phyloP scores from a whole-genome alignment of 2,888 invertebrate species.

The Sphinx pinastri region DNA sequence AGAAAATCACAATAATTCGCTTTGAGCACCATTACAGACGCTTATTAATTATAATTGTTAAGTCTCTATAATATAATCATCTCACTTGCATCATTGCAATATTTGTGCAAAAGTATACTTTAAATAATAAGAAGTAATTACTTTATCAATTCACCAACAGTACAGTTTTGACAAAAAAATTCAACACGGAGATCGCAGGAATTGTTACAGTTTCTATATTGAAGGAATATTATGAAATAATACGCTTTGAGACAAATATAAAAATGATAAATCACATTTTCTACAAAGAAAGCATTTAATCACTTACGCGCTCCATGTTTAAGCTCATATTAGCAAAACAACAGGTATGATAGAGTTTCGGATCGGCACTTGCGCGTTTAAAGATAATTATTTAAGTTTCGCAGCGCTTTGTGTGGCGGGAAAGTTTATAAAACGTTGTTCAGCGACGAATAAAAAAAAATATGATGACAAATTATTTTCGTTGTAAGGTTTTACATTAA shows the following conservation, averaged over 20 bases:
- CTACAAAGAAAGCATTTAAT: neutral
- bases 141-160: neutral
- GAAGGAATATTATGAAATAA: neutral
- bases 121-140: no score
- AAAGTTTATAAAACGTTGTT: neutral
- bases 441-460: neutral
- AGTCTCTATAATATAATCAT: no score
- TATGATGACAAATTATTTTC: neutral
- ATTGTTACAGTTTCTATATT: constrained; percentile 8
- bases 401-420: neutral
- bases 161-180: neutral
- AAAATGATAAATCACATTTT: no score
- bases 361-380: neutral
- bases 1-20: no score
- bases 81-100: no score
- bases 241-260: neutral
- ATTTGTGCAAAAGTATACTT: no score
- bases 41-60: no score
- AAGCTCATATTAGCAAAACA: neutral
- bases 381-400: neutral
- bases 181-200: neutral
- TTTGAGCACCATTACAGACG: no score
- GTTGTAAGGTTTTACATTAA: neutral
- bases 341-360: neutral
- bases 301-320: neutral